Base-by-base conservation (phyloP, 1,140 invertebrate genomes). In the Polyergus mexicanus region DNA sequence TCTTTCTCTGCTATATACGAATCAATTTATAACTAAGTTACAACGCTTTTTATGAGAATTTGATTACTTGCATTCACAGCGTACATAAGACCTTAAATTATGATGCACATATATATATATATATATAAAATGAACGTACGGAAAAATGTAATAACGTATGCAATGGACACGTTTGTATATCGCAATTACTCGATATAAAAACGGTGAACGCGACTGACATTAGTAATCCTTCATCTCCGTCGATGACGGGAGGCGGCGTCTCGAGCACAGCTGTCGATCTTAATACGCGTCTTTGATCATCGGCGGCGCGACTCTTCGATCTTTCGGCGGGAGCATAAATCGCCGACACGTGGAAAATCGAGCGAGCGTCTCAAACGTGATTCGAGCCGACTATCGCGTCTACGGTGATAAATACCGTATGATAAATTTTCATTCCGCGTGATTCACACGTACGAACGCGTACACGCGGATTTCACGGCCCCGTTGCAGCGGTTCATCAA, bases 341-440 rank as follows among this genome's bases (percentile, higher is more conserved):
- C 71, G 76, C 22, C 16, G 81, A n/a, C n/a, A 60, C 44, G 56
- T 68, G 86, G 86, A 74, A 88, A 88, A 88, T 58, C 60, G 60
- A 69, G 86, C 69, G 41, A 5, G 11, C 19, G 60, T 47, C 56
- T 62, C 51, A 47, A 56, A 51, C 69, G 47, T 83, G 72, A 83
- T 83, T 74, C 78, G 68, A 74, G 28, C 38, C 78, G 80, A 90
- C 62, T 76, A 84, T 86, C 88, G 76, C 32, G 80, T 84, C 86
- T 84, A 84, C 63, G 54, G 84, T 92, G 91, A 92, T 92, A 90
- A 91, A 91, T 91, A 88, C 75, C 60, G 56, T 28, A 68, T 88
- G 86, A 91, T 91, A 91, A 92, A 92, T 92, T 92, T 91, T 92
- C 91, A 88, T 92, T 77, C 74, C 38, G 68, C 68, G 80, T 86